phyloP scores from a whole-genome alignment of 92 coral and sea anemone genomes.

The Diadumene lineata region DNA sequence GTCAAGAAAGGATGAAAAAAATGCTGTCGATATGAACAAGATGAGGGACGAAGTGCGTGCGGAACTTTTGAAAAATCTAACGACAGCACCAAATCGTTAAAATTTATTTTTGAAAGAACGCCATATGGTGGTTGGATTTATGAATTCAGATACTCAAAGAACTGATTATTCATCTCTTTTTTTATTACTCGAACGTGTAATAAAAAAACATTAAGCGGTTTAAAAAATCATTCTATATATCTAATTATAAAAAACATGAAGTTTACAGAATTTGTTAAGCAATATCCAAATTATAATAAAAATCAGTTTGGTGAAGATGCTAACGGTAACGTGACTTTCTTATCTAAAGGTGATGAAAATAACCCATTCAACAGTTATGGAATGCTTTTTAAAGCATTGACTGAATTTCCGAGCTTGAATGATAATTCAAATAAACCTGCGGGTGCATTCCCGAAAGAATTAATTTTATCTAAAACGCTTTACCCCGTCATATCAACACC shows the following conservation, averaged over 20 bases:
- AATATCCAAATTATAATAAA: neutral
- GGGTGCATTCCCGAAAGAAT: too few relatives aligned
- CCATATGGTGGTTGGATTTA: constrained; percentile 21
- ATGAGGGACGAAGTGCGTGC: constrained; percentile 38
- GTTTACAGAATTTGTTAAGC: too few relatives aligned
- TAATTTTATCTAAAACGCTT: too few relatives aligned
- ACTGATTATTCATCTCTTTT: too few relatives aligned
- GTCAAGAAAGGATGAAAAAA: constrained; percentile 16
- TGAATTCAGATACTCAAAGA: constrained; percentile 15
- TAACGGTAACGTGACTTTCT: neutral
- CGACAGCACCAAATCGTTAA: constrained; percentile 30
- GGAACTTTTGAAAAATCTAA: constrained; percentile 32
- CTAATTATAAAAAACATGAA: neutral
- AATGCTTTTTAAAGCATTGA: neutral
- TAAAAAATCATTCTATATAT: neutral
- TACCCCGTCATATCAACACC: too few relatives aligned
- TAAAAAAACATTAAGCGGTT: too few relatives aligned
- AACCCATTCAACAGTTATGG: neutral
- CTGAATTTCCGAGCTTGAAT: neutral
- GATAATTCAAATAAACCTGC: neutral
- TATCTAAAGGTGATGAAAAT: neutral
- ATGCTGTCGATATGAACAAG: constrained; percentile 14
- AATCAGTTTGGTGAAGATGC: neutral
- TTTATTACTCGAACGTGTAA: too few relatives aligned
- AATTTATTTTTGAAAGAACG: constrained; percentile 30